phyloP scores from a whole-genome alignment of 2,888 invertebrate genomes.

The Philereme vetulata region DNA sequence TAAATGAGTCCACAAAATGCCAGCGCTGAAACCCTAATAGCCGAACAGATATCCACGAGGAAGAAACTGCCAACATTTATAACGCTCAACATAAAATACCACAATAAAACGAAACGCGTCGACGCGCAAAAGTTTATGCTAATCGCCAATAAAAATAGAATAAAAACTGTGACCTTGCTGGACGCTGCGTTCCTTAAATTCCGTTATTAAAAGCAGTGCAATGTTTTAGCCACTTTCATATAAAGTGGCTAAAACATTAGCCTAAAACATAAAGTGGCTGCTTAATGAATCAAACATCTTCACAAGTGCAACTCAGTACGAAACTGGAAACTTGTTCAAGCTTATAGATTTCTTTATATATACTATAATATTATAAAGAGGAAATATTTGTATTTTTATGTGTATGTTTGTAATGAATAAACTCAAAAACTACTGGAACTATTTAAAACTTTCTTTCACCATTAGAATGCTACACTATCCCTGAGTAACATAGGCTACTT shows the following conservation, averaged over 20 bases:
- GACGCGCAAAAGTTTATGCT: conserved; percentile 64
- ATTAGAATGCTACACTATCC: too few relatives aligned
- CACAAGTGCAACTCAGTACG: background rate
- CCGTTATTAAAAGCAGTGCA: conserved; percentile 42
- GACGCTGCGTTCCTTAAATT: conserved; percentile 42
- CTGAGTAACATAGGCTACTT: too few relatives aligned
- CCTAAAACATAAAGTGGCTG: conserved; percentile 28
- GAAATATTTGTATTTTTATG: too few relatives aligned
- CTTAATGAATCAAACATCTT: conserved; percentile 19
- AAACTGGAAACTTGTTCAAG: conserved; percentile 1
- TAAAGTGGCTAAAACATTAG: too few relatives aligned
- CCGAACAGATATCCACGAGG: conserved; percentile 55
- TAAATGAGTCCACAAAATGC: conserved; percentile 69
- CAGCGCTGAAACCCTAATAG: conserved; percentile 60
- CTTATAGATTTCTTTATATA: background rate
- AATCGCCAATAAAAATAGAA: conserved; percentile 67
- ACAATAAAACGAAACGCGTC: conserved; percentile 68
- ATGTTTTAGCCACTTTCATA: conserved; percentile 40
- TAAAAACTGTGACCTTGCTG: conserved; percentile 57
- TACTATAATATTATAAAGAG: too few relatives aligned
- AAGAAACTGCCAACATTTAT: conserved; percentile 67
- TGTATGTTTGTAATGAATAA: too few relatives aligned
- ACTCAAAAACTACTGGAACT: too few relatives aligned
- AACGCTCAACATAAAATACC: conserved; percentile 62
- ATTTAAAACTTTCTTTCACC: too few relatives aligned